Conservation (phyloP, 2,113 vertebrate genomes). For the Pluvianellus socialis region DNA sequence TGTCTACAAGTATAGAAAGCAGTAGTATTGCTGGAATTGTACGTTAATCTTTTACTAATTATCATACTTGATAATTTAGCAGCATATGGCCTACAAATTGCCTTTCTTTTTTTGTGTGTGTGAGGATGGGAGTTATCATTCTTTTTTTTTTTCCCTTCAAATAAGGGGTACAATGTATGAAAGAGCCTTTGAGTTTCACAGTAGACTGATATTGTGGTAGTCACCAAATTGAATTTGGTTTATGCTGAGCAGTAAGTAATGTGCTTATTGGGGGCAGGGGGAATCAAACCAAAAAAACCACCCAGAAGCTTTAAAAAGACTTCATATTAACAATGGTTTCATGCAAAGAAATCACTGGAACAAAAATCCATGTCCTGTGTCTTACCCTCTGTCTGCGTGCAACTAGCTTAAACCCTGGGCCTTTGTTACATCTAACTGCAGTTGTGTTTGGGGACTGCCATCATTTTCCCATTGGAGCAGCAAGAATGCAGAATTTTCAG, state of each 20-base stretch:
- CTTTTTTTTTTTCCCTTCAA: neutral
- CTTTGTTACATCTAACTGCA: neutral
- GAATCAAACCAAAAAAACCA: neutral
- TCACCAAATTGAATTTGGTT: neutral
- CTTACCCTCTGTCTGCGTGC: neutral
- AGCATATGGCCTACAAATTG: neutral
- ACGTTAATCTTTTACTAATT: neutral
- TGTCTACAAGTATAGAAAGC: neutral
- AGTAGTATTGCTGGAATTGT: neutral
- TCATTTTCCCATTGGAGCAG: rapidly evolving
- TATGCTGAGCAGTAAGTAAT: neutral
- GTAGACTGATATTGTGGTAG: neutral
- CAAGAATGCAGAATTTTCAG: neutral
- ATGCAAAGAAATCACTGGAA: neutral
- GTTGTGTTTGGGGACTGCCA: neutral
- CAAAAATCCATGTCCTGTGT: neutral
- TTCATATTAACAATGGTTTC: neutral
- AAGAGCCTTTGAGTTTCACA: neutral
- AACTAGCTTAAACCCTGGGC: neutral
- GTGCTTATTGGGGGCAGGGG: neutral
- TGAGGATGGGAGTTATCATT: neutral
- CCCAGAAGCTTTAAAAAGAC: neutral
- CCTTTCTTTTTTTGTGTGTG: neutral
- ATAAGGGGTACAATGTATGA: neutral
- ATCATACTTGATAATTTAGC: neutral